Conservation (phyloP, 1,140 invertebrate genomes). For the Lysiphlebus fabarum region DNA sequence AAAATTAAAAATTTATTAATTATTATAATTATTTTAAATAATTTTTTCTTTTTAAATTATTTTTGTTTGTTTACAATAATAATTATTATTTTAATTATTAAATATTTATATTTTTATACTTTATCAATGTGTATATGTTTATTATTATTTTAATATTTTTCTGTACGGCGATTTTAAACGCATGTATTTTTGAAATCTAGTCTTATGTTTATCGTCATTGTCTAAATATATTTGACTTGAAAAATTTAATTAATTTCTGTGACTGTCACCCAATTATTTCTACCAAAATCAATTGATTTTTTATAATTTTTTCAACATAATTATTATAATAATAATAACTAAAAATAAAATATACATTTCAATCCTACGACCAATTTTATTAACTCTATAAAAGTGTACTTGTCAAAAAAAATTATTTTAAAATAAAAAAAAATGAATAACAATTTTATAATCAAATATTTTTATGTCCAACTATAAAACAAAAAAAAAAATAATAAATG, state of each 20-base stretch:
- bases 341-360: too few species aligned
- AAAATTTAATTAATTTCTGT: slow-evolving; percentile 20
- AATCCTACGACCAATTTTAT: too few species aligned
- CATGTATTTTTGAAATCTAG: slow-evolving; percentile 55
- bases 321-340: too few species aligned
- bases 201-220: slow-evolving; percentile 47
- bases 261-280: background rate
- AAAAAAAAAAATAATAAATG: too few species aligned
- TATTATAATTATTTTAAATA: slow-evolving; percentile 11
- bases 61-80: slow-evolving; percentile 26
- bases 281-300: background rate
- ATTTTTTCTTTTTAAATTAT: slow-evolving; percentile 24
- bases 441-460: slow-evolving; percentile 7
- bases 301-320: background rate
- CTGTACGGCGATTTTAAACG: slow-evolving; percentile 42
- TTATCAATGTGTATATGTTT: slow-evolving; percentile 19
- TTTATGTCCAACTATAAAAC: background rate
- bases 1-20: too few species aligned
- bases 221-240: slow-evolving; percentile 19
- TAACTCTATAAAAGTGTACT: background rate
- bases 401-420: background rate
- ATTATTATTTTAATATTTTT: slow-evolving; percentile 22
- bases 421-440: too few species aligned
- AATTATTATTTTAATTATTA: slow-evolving; percentile 43
- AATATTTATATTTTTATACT: slow-evolving; percentile 55